Conservation (phyloP, 2,113 vertebrate species). For the Mionectes macconnelli region DNA sequence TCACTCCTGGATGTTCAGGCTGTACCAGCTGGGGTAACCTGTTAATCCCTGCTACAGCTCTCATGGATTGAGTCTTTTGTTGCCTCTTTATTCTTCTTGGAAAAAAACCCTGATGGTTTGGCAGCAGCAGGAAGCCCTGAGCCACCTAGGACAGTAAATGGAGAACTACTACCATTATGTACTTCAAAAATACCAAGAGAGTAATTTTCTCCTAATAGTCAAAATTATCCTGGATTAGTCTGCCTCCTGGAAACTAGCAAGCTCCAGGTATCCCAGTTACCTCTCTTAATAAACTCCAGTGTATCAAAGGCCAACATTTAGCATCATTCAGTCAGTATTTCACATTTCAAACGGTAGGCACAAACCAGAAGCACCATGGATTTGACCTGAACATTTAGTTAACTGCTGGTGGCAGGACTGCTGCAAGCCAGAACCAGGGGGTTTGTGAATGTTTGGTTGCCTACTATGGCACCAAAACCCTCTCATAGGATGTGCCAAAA, state of each 20-base stretch:
- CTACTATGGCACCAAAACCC: not conserved
- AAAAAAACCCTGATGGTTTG: not conserved
- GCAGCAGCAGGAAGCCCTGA: not conserved
- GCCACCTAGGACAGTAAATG: not conserved
- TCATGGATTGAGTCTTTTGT: not conserved
- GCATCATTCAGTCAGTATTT: not conserved
- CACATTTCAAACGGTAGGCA: not conserved
- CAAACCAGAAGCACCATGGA: not conserved
- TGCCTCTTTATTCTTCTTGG: not conserved
- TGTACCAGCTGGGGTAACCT: fast-evolving
- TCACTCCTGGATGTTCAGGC: not conserved
- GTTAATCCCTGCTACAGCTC: not conserved
- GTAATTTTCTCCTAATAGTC: constrained; percentile 19
- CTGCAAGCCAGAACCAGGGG: not conserved
- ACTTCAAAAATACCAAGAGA: constrained; percentile 3
- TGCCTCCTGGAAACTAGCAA: not conserved
- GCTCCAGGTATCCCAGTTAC: not conserved
- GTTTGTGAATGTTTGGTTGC: not conserved
- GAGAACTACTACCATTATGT: constrained; percentile 27
- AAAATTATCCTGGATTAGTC: constrained; percentile 21
- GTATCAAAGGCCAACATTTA: not conserved
- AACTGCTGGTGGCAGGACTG: not conserved
- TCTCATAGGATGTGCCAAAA: not conserved
- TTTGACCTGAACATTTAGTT: not conserved
- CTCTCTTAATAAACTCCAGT: not conserved